These are phyloP conservation scores for Daubentonia madagascariensis DNA, from an alignment of 2,113 vertebrate species.

Conservation along the genomic window DNA sequence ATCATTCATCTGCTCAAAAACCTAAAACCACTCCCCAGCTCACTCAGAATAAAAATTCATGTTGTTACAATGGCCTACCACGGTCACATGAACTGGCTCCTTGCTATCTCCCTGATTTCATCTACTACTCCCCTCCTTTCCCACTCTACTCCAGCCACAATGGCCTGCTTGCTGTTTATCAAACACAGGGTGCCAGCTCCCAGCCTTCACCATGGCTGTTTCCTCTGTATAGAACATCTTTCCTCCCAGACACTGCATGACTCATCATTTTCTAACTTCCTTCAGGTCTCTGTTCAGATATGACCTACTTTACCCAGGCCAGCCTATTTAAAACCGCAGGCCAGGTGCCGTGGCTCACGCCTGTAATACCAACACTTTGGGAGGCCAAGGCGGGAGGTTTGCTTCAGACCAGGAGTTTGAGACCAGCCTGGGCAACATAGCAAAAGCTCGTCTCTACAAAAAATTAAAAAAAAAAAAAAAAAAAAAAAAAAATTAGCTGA, in stretches of 20 bases:
- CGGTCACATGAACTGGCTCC: neutral
- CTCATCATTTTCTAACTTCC: conserved; percentile 6
- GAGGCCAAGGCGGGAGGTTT: too few relatives aligned
- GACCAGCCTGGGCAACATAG: too few relatives aligned
- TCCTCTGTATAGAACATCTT: neutral
- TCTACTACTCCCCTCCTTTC: neutral
- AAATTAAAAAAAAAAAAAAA: too few relatives aligned
- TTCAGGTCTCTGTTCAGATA: neutral
- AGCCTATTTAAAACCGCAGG: neutral
- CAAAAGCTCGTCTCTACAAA: too few relatives aligned
- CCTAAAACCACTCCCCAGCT: neutral
- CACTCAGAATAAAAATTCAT: conserved; percentile 35
- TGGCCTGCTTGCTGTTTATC: neutral
- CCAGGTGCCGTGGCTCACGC: too few relatives aligned
- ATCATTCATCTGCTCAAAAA: conserved; percentile 14
- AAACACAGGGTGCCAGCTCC: neutral
- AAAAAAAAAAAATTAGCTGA: too few relatives aligned
- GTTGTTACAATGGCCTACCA: neutral
- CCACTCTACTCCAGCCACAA: neutral
- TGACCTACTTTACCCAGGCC: neutral
- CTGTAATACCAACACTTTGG: too few relatives aligned
- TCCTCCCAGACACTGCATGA: neutral
- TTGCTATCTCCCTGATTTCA: neutral
- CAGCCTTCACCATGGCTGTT: neutral
- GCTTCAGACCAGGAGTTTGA: too few relatives aligned